Percentiles rank a stretch among this genome's conserved stretches.
Conservation (phyloP, 2,888 invertebrate species). For the Yponomeuta sedellus region DNA sequence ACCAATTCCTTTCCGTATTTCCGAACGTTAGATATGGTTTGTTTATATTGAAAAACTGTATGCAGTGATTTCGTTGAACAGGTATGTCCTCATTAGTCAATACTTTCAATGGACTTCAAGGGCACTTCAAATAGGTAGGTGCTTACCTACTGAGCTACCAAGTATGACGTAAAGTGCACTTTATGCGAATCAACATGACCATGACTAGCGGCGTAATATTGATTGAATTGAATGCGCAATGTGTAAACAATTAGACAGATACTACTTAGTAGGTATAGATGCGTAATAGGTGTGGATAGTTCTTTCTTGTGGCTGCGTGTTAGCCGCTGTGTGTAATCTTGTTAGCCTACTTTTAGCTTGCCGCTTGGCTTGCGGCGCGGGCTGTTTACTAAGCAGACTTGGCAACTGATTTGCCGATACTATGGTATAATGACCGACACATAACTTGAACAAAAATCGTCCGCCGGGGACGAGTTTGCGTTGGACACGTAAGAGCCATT, state of each 20-base stretch:
- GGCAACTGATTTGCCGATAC: neutral
- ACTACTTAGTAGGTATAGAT: slow-evolving; percentile 1
- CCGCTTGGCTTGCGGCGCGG: slow-evolving; percentile 8
- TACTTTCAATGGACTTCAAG: neutral
- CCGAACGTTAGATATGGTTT: too few species aligned
- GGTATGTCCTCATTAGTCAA: neutral
- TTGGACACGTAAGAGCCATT: too few species aligned
- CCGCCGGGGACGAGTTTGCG: too few species aligned
- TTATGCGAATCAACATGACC: slow-evolving; percentile 1
- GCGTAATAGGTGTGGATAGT: neutral
- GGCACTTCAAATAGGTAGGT: neutral
- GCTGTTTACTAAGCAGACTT: neutral
- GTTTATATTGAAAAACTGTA: too few species aligned
- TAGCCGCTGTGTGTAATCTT: slow-evolving; percentile 41
- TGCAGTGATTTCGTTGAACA: too few species aligned
- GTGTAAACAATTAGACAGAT: neutral
- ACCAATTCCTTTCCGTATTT: too few species aligned
- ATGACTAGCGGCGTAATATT: slow-evolving; percentile 2
- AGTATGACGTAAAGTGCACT: neutral
- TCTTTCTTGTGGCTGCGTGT: slow-evolving; percentile 26
- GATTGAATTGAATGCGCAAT: slow-evolving; percentile 5
- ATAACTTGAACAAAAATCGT: neutral
- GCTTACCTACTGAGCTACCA: neutral
- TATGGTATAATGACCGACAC: neutral
- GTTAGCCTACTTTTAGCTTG: slow-evolving; percentile 54